Conservation (phyloP, 2,113 vertebrate genomes). For the Phrynocephalus versicolor region DNA sequence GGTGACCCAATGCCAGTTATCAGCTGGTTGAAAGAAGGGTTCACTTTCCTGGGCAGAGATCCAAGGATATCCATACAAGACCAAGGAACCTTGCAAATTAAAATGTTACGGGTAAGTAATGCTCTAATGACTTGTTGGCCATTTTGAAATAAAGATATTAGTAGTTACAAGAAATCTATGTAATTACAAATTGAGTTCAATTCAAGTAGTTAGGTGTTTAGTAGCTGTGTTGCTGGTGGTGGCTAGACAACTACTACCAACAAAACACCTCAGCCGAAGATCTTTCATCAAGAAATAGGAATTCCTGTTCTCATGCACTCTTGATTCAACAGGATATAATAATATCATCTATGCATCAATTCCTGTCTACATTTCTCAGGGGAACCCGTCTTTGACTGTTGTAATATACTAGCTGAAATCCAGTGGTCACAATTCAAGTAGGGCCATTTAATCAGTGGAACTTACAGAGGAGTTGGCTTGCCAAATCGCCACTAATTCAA, state of each 20-base stretch:
- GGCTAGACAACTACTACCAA: neutral
- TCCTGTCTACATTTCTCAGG: neutral
- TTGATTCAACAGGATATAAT: neutral
- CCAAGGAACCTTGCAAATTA: constrained; percentile 93
- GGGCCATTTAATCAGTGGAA: too few relatives aligned
- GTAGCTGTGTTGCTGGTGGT: neutral
- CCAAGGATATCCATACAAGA: constrained; percentile 90
- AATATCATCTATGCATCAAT: too few relatives aligned
- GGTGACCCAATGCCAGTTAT: constrained; percentile 93
- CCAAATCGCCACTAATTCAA: too few relatives aligned
- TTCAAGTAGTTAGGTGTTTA: neutral
- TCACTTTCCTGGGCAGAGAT: constrained; percentile 92
- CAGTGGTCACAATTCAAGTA: too few relatives aligned
- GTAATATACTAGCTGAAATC: too few relatives aligned
- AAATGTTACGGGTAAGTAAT: constrained; percentile 83
- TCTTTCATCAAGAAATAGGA: neutral
- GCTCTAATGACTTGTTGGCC: neutral
- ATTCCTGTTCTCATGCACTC: neutral
- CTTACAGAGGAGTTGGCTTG: too few relatives aligned
- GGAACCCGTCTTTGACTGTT: too few relatives aligned
- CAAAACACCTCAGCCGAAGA: neutral
- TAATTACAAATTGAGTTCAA: neutral
- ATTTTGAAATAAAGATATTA: neutral
- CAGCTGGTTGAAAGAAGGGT: constrained; percentile 97
- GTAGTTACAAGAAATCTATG: neutral